Base-by-base conservation (phyloP, 92 coral and sea anemone species). In the Epizoanthus ramosus region DNA sequence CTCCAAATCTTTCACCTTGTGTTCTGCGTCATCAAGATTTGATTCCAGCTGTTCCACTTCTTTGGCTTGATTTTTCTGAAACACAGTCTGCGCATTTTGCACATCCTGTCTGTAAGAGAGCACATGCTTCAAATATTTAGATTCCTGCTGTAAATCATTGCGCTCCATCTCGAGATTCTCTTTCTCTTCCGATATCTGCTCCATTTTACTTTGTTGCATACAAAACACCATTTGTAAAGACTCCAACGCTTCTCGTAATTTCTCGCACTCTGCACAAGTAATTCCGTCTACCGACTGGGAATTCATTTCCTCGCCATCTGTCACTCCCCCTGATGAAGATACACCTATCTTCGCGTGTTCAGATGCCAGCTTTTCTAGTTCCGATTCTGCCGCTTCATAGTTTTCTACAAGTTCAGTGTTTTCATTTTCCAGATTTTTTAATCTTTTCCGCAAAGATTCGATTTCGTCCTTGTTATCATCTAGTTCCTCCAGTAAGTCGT, bases 31-130 rank as follows among this genome's bases (percentile, higher is more conserved):
- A 77, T 80, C 94, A 17, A 96, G 82, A 80, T 94, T 94, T 9
- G 94, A 84, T 71, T 89, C 94, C 79, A 96, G 59, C 58, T 90
- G 88, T 66, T 89, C 93, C 80, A 96, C 74, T 74, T 96, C 92
- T 24, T 86, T 93, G 16, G 66, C 82, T 59, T 77, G 35, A 64
- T 80, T 88, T 57, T 88, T 87, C 65, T 92, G 89, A 24, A 86
- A 81, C 43, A 90, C 64, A 18, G 88, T 81, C 59, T 96, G 97
- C 1, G 92, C 94, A 71, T 87, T 83, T 83, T 92, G 94, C 21
- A 92, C 90, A 50, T 96, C 98, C 37, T 93, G 92, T 10, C 99
- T 92, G 80, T 96, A 96, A n/a, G 97, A 94, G 25, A 96, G 88
- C 12, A 96, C 99, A 18, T 96, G 88, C 69, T 96, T 96, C 41